These are phyloP conservation scores for Adelphocoris suturalis DNA, from an alignment of 2,888 invertebrate genomes.

Conservation along the genomic window DNA sequence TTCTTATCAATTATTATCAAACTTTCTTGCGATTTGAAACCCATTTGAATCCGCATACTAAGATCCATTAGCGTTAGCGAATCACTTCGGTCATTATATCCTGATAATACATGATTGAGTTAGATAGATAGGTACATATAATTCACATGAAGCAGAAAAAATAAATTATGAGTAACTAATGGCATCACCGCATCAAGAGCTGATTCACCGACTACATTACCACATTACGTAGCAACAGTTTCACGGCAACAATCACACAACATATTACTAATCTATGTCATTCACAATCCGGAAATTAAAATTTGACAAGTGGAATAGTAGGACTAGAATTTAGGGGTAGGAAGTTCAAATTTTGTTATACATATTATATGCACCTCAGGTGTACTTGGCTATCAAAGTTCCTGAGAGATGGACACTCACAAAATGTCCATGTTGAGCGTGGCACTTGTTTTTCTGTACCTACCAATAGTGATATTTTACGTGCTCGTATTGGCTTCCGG, in stretches of 20 bases:
- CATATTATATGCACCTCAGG: background rate
- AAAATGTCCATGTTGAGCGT: conserved; percentile 31
- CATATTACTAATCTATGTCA: background rate
- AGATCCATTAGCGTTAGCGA: too few species aligned
- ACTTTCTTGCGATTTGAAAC: too few species aligned
- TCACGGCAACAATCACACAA: background rate
- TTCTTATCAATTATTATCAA: too few species aligned
- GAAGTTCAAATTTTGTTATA: background rate
- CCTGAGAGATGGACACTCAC: background rate
- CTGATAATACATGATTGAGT: too few species aligned
- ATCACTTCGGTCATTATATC: too few species aligned
- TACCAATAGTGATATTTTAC: background rate
- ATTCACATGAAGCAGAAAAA: too few species aligned
- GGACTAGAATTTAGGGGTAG: background rate
- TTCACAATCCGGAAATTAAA: background rate
- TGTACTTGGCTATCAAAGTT: too few species aligned
- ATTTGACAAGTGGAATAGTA: background rate
- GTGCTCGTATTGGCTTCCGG: background rate
- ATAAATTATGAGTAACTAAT: too few species aligned
- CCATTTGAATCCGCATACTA: too few species aligned
- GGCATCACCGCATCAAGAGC: too few species aligned
- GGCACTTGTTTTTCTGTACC: background rate
- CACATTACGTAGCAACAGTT: background rate
- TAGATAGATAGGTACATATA: too few species aligned
- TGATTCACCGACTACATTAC: too few species aligned